A percentile compares a stretch with the other conserved stretches of the same genome.
Evolutionary conservation across 2,113 vertebrate species (phyloP).

Genomic region (Struthidea cinerea): DNA sequence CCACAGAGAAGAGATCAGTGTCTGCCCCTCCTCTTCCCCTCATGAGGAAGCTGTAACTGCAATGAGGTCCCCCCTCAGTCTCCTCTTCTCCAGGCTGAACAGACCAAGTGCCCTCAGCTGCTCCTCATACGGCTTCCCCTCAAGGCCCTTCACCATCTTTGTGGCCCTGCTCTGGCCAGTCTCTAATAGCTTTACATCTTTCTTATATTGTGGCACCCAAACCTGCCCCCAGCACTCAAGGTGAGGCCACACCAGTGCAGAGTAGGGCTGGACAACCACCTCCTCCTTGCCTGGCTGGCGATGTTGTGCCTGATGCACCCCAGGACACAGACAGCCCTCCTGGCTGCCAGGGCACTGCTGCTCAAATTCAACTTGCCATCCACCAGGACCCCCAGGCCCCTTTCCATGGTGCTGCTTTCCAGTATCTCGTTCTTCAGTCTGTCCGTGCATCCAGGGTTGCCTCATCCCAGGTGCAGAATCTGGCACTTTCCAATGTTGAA

Average conservation of each 20-base stretch:
- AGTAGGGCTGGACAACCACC: neutral
- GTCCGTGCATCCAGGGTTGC: accelerated
- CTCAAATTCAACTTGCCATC: accelerated
- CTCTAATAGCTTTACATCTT: neutral
- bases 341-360: neutral
- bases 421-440: neutral
- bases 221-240: neutral
- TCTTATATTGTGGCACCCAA: neutral
- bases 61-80: neutral
- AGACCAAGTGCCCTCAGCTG: neutral
- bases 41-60: neutral
- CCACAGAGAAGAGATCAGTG: neutral
- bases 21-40: neutral
- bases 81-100: neutral
- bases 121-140: neutral
- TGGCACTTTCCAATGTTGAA: accelerated
- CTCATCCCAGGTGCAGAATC: neutral
- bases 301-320: neutral
- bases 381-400: accelerated
- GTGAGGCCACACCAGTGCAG: neutral
- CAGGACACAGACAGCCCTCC: accelerated
- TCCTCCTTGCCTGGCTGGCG: accelerated
- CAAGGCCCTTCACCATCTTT: neutral
- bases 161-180: neutral
- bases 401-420: accelerated